Base-by-base conservation (phyloP, 2,888 invertebrate species). In the Synanthedon andrenaeformis region DNA sequence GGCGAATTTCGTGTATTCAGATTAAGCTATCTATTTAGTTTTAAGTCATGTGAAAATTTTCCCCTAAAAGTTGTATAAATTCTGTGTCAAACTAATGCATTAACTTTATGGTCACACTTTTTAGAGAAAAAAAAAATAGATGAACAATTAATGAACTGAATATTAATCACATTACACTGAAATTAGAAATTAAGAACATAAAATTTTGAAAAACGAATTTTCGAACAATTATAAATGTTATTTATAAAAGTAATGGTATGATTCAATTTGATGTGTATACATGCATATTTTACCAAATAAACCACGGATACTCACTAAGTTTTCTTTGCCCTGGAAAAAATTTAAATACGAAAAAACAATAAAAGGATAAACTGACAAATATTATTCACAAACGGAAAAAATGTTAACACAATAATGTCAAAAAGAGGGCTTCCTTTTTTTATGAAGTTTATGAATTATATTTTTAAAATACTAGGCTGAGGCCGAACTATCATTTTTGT, bases 241-340 rank as follows among this genome's bases (percentile, higher is more conserved):
- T 51, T 51, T 56, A 55, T 53, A 49, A 49, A 41, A 41, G n/a
- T 55, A 51, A 55, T 53, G 35, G 10, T 10, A 35, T 35, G 35
- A 35, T 10, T 35, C 10, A 35, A 35, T 35, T 35, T 10, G 56
- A 56, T 56, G 58, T 54, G 57, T 57, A 60, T 48, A 55, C 80
- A 82, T 77, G 79, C 80, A 51, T 68, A 8, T 35, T 70, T 82
- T 81, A 79, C 82, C 81, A 69, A 66, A 69, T 64, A 45, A 61
- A 65, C 35, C 56, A 60, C 55, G 61, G 61, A 77, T 86, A 88
- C 88, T 88, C 79, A 88, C 88, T 82, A 88, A 80, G 72, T 82
- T 88, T 76, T 88, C 85, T 82, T 82, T 86, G 59, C 86, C 88
- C 88, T 88, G 88, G 57, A 88, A 87, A 35, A 35, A 78, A 83